These are phyloP conservation scores for Aspidoscelis tigris DNA, from an alignment of 2,113 vertebrate species.

Conservation along the genomic window DNA sequence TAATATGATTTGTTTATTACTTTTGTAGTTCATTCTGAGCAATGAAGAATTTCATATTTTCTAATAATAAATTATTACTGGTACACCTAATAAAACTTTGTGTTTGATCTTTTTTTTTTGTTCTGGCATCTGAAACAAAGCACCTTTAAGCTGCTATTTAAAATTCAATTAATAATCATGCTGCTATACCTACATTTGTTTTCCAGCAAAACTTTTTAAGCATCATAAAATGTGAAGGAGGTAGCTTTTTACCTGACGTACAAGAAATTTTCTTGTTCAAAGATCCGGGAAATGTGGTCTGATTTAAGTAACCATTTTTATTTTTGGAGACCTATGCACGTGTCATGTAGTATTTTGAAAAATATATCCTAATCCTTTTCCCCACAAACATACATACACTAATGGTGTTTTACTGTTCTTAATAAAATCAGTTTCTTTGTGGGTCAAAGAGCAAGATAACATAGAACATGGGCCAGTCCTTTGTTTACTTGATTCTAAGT, in stretches of 20 bases:
- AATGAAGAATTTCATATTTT: not conserved
- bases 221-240: not conserved
- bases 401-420: too few species aligned
- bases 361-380: not conserved
- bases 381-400: too few species aligned
- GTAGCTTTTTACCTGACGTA: not conserved
- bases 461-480: not conserved
- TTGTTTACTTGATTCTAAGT: not conserved
- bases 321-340: not conserved
- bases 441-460: too few species aligned
- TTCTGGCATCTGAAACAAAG: not conserved
- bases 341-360: not conserved
- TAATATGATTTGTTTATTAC: not conserved
- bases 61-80: not conserved
- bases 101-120: not conserved
- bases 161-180: not conserved
- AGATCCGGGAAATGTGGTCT: not conserved
- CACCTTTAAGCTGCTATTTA: not conserved
- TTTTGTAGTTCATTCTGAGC: not conserved
- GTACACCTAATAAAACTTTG: not conserved
- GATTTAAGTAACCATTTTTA: not conserved
- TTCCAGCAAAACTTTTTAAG: not conserved
- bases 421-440: not conserved
- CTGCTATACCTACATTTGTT: not conserved
- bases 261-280: not conserved